Conservation (phyloP, 2,113 vertebrate genomes). For the Clarias magur region DNA sequence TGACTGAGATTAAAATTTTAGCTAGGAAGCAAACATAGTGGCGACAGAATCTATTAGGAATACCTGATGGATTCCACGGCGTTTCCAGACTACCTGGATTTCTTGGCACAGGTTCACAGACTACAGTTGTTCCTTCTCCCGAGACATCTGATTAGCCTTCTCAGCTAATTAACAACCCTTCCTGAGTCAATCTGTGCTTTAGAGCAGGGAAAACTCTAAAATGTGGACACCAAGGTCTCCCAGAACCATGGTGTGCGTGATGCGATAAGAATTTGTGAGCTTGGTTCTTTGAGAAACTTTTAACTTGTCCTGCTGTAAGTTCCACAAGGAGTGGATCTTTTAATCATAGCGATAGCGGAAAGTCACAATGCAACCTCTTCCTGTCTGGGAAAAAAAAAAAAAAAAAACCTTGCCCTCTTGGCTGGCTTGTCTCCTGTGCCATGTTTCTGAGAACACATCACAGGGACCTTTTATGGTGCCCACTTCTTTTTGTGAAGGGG, state of each 20-base stretch:
- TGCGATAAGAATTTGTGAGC: background rate
- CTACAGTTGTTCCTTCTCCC: constrained; percentile 1
- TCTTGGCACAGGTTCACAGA: background rate
- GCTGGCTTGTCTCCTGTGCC: constrained; percentile 43
- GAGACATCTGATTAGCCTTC: constrained; percentile 1
- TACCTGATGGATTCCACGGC: background rate
- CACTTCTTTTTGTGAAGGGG: constrained; percentile 53
- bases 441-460: constrained; percentile 54
- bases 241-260: background rate
- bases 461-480: constrained; percentile 57
- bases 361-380: background rate
- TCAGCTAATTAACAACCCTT: background rate
- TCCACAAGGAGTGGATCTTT: background rate
- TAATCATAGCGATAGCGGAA: background rate
- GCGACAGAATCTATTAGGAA: background rate
- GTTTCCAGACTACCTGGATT: no score
- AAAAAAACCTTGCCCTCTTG: constrained; percentile 25
- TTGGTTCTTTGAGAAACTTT: background rate
- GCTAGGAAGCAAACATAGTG: background rate
- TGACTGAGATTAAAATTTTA: background rate
- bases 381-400: constrained; percentile 12
- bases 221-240: background rate
- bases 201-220: background rate
- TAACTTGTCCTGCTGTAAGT: background rate
- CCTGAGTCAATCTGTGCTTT: background rate